phyloP scores from a whole-genome alignment of 2,888 invertebrate species.

The Piscicola geometra region DNA sequence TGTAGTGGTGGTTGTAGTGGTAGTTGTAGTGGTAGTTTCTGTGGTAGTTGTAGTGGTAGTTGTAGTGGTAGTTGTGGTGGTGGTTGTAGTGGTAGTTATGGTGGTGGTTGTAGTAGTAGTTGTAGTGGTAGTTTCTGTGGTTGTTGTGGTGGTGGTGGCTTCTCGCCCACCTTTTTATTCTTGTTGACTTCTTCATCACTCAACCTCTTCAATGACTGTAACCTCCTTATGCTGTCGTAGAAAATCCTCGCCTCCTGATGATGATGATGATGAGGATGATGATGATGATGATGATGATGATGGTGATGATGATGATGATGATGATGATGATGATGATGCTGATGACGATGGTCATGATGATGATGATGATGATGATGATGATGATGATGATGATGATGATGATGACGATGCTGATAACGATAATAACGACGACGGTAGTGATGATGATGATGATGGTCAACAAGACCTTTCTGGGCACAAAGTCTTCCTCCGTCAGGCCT shows the following conservation, averaged over 20 bases:
- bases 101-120: too few relatives aligned
- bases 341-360: constrained; percentile 20
- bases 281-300: not conserved
- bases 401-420: constrained; percentile 26
- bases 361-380: constrained; percentile 21
- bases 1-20: too few relatives aligned
- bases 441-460: not conserved
- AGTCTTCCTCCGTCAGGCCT: constrained; percentile 33
- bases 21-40: too few relatives aligned
- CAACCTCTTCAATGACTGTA: not conserved
- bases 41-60: too few relatives aligned
- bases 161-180: not conserved
- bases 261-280: constrained; percentile 5
- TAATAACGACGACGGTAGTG: not conserved
- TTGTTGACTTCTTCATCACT: not conserved
- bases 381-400: constrained; percentile 28
- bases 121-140: too few relatives aligned
- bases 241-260: not conserved
- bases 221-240: not conserved
- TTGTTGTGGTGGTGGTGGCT: too few relatives aligned
- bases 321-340: constrained; percentile 14
- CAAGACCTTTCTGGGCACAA: constrained; percentile 37
- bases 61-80: too few relatives aligned
- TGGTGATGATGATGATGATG: constrained; percentile 15
- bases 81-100: too few relatives aligned